A percentile compares a stretch with the other conserved stretches of the same genome.
phyloP scores from a whole-genome alignment of 2,797 vertebrate species.

The Oreonectes daqikongensis region DNA sequence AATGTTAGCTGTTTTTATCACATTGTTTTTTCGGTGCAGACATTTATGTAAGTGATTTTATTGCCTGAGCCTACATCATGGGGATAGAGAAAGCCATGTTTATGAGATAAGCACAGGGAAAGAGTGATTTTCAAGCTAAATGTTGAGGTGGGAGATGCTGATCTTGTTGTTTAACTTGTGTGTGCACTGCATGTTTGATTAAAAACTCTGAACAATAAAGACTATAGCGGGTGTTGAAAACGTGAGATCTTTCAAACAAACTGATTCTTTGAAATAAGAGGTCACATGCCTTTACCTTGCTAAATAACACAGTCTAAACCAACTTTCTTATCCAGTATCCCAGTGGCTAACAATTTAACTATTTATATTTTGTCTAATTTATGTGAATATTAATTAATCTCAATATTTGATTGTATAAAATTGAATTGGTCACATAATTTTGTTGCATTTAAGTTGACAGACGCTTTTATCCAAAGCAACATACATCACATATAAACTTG shows the following conservation, averaged over 20 bases:
- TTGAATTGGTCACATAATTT: no score
- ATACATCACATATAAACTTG: no score
- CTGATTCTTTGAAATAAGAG: no score
- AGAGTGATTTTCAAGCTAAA: conserved; percentile 65
- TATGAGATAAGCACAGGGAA: conserved; percentile 80
- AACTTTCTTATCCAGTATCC: neutral
- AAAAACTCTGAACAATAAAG: conserved; percentile 5
- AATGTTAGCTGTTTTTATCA: conserved; percentile 76
- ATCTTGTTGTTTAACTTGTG: conserved; percentile 53
- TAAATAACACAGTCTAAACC: neutral
- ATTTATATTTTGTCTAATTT: no score
- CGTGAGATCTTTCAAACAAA: neutral
- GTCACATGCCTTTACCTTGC: no score
- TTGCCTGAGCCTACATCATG: conserved; percentile 69
- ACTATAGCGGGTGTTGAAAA: conserved; percentile 8
- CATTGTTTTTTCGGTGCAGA: conserved; percentile 62
- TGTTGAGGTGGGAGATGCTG: conserved; percentile 40
- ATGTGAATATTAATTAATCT: no score
- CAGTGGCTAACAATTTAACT: no score
- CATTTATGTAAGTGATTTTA: conserved; percentile 81
- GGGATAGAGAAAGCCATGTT: conserved; percentile 63
- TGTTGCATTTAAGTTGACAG: no score
- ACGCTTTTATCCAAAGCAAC: no score
- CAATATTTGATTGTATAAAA: no score
- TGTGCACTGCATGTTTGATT: neutral